Evolutionary conservation across 2,888 invertebrate genomes (phyloP).

Genomic region (Heliconius sara): DNA sequence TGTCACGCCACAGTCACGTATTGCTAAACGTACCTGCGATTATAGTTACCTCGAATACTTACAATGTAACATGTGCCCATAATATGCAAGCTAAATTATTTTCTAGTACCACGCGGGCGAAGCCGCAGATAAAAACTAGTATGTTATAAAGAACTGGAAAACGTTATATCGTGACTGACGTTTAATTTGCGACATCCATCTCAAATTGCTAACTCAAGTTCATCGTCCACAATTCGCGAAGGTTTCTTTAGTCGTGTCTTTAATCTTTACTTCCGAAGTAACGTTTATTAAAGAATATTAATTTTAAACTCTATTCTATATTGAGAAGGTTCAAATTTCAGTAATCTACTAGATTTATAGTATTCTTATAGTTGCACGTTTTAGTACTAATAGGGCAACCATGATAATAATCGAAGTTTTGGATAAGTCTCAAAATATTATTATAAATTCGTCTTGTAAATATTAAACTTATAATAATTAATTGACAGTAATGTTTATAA

Average conservation of each 20-base stretch:
- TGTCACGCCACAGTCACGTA: no score
- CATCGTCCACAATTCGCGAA: slow-evolving; percentile 41
- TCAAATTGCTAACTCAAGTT: slow-evolving; percentile 36
- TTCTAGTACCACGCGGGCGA: background rate
- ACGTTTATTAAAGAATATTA: background rate
- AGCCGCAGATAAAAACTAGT: background rate
- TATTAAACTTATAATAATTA: background rate
- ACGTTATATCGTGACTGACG: background rate
- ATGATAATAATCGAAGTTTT: background rate
- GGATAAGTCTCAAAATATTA: background rate
- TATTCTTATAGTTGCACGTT: slow-evolving; percentile 2
- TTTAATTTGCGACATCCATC: slow-evolving; percentile 8
- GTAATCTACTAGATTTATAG: background rate
- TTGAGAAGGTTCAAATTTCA: background rate
- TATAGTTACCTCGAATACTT: no score
- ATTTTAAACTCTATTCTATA: background rate
- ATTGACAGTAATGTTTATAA: background rate
- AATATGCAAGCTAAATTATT: background rate
- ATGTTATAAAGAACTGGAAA: background rate
- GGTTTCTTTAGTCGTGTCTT: slow-evolving; percentile 23
- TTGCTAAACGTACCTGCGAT: no score
- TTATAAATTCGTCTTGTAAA: background rate
- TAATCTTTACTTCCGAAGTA: slow-evolving; percentile 36
- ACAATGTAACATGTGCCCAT: no score
- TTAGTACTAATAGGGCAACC: slow-evolving; percentile 17